Conservation (phyloP, 2,113 vertebrate genomes). For the Otolemur garnettii region DNA sequence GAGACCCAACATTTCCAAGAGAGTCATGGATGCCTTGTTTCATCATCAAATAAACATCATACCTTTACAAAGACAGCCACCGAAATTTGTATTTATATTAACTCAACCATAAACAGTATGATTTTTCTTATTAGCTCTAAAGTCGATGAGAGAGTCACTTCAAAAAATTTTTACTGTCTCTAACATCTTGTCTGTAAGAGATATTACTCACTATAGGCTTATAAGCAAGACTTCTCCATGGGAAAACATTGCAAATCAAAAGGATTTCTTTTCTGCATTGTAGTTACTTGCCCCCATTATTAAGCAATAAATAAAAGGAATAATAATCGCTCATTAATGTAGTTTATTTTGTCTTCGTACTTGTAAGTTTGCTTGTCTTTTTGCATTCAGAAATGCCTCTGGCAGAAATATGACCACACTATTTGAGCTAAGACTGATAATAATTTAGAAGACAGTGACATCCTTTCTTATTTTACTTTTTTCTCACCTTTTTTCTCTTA, state of each 20-base stretch:
- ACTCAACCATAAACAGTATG: background rate
- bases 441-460: background rate
- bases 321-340: background rate
- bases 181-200: background rate
- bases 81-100: background rate
- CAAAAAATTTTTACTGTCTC: background rate
- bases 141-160: background rate
- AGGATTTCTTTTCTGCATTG: background rate
- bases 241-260: background rate
- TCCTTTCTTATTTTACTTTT: background rate
- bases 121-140: constrained; percentile 5
- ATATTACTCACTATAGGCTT: background rate
- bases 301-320: background rate
- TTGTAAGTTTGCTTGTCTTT: background rate
- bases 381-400: background rate
- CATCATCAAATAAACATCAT: background rate
- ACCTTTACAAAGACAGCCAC: background rate
- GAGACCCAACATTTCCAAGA: background rate
- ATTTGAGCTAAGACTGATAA: background rate
- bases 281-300: background rate
- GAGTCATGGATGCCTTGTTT: background rate
- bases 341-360: background rate
- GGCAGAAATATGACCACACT: background rate
- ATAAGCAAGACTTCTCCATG: background rate
- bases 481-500: background rate